Conservation (phyloP, 92 coral and sea anemone genomes). For the Hydrozoanthus gracilis region DNA sequence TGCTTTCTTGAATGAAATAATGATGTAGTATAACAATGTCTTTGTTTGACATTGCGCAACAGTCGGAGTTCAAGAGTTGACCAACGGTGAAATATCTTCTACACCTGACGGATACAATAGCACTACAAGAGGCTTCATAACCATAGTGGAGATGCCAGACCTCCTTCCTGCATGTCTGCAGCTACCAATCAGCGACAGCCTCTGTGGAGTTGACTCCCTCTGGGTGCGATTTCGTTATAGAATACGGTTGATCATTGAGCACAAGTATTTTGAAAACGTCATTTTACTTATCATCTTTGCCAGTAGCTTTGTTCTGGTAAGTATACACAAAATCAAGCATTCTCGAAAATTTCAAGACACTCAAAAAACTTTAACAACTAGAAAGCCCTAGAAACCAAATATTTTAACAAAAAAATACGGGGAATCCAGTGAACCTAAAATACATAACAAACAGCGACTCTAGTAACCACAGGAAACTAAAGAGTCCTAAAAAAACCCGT, state of each 20-base stretch:
- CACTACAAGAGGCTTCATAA: neutral
- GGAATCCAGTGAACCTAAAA: no score
- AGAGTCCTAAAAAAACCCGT: no score
- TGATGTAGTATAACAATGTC: no score
- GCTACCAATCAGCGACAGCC: conserved; percentile 29
- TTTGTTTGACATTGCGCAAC: neutral
- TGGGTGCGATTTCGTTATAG: conserved; percentile 80
- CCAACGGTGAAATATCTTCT: conserved; percentile 24
- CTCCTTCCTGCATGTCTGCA: conserved; percentile 34
- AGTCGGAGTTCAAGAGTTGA: conserved; percentile 2
- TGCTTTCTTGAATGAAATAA: no score
- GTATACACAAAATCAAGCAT: neutral
- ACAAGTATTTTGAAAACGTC: conserved; percentile 90
- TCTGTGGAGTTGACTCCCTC: conserved; percentile 46
- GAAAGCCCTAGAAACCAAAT: no score
- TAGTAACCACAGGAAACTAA: no score
- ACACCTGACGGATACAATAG: neutral
- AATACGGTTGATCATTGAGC: conserved; percentile 78
- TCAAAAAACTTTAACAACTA: neutral
- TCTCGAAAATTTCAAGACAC: no score
- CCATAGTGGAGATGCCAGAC: conserved; percentile 32
- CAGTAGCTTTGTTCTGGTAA: conserved; percentile 90
- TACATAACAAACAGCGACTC: no score
- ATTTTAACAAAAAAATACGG: no score
- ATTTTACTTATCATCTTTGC: conserved; percentile 79